Evolutionary conservation across 1,140 invertebrate genomes (phyloP).

Genomic region (Agrypnia vestita): DNA sequence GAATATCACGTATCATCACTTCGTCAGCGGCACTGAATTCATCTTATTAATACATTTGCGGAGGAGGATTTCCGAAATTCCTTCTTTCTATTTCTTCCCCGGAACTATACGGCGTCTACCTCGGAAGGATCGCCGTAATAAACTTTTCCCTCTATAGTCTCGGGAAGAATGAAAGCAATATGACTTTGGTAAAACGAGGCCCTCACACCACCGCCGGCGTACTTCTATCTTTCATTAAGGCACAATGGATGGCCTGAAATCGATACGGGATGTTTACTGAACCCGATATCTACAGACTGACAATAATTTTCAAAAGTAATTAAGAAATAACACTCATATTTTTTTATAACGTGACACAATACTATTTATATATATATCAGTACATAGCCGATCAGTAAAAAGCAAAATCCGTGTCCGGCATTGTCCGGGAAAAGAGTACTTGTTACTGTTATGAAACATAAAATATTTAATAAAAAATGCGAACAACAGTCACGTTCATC

Average conservation of each 20-base stretch:
- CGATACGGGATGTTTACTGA: conserved; percentile 60
- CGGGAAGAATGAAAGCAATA: conserved; percentile 51
- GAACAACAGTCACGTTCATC: no score
- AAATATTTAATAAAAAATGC: no score
- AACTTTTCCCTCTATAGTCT: conserved; percentile 37
- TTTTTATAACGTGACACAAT: no score
- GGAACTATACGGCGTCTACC: background rate
- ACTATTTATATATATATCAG: no score
- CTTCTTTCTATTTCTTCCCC: background rate
- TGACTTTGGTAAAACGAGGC: conserved; percentile 56
- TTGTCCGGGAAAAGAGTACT: no score
- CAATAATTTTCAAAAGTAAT: background rate
- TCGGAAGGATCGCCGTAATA: conserved; percentile 11
- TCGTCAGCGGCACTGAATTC: conserved; percentile 18
- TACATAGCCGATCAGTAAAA: no score
- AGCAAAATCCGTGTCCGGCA: no score
- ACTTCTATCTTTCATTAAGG: conserved; percentile 59
- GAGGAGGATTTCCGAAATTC: conserved; percentile 5
- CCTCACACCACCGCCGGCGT: conserved; percentile 35
- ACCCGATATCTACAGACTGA: conserved; percentile 37
- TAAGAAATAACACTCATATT: background rate
- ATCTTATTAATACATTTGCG: conserved; percentile 10
- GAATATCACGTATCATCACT: conserved; percentile 37
- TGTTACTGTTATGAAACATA: no score
- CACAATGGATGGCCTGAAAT: conserved; percentile 60